These are phyloP conservation scores for Camelus dromedarius DNA, from an alignment of 2,113 vertebrate species.

Conservation along the genomic window DNA sequence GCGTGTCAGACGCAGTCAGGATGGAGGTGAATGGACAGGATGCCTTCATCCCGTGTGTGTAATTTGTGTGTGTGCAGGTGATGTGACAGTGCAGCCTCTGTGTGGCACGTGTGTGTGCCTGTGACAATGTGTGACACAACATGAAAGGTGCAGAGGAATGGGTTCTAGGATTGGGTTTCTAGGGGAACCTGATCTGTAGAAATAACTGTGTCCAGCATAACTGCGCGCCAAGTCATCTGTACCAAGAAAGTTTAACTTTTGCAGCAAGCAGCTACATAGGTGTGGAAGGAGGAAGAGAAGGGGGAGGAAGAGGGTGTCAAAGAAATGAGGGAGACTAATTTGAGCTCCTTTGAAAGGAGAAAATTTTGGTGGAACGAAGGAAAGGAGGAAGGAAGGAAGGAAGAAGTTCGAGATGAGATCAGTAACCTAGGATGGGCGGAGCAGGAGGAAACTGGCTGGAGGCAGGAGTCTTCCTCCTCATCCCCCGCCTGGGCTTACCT, in stretches of 20 bases:
- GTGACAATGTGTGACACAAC: not conserved
- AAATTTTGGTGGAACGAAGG: not conserved
- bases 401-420: not conserved
- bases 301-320: too few relatives aligned
- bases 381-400: not conserved
- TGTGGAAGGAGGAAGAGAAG: not conserved
- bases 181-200: conserved; percentile 14
- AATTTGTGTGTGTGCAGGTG: not conserved
- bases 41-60: not conserved
- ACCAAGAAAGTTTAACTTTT: conserved; percentile 51
- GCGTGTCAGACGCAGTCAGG: not conserved
- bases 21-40: not conserved
- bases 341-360: not conserved
- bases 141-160: not conserved
- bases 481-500: conserved; percentile 85
- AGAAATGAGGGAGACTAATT: not conserved
- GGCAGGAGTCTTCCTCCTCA: not conserved
- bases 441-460: conserved; percentile 4
- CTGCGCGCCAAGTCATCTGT: not conserved
- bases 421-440: not conserved
- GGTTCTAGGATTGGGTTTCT: conserved; percentile 6
- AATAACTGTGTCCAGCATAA: not conserved
- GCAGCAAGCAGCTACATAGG: not conserved
- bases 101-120: not conserved
- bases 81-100: not conserved